Conservation (phyloP, 2,797 vertebrate genomes). For the Apogon talboti region DNA sequence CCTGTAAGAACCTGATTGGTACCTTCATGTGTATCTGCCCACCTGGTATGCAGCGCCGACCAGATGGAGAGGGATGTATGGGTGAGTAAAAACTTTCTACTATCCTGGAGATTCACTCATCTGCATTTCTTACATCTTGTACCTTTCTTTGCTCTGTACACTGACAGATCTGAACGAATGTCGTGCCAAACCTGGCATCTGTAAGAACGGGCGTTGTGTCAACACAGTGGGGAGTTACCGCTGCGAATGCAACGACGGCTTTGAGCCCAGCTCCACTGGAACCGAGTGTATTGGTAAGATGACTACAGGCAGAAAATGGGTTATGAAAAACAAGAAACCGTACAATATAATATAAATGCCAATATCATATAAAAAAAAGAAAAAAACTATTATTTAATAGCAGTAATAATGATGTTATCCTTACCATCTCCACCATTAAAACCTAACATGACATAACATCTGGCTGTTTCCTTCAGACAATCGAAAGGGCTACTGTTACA, state of each 20-base stretch:
- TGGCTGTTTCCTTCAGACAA: conserved; percentile 81
- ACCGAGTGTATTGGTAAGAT: conserved; percentile 91
- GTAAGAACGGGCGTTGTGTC: conserved; percentile 90
- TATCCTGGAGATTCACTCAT: neutral
- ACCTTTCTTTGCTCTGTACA: conserved; percentile 16
- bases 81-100: conserved; percentile 77
- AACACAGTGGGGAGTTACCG: conserved; percentile 92
- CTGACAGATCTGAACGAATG: conserved; percentile 93
- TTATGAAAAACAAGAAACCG: too few relatives aligned
- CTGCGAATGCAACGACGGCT: conserved; percentile 93
- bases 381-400: too few relatives aligned
- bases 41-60: conserved; percentile 88
- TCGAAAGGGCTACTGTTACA: conserved; percentile 91
- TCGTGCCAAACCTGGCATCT: conserved; percentile 88
- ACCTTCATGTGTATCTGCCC: conserved; percentile 95
- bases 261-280: conserved; percentile 88
- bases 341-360: too few relatives aligned
- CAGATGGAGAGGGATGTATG: conserved; percentile 91
- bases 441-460: neutral
- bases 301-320: neutral
- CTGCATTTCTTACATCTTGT: conserved; percentile 4
- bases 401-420: too few relatives aligned
- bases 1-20: conserved; percentile 95
- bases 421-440: too few relatives aligned
- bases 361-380: neutral